These are phyloP conservation scores for Callithrix jacchus DNA, from an alignment of 2,113 vertebrate genomes.

Conservation along the genomic window DNA sequence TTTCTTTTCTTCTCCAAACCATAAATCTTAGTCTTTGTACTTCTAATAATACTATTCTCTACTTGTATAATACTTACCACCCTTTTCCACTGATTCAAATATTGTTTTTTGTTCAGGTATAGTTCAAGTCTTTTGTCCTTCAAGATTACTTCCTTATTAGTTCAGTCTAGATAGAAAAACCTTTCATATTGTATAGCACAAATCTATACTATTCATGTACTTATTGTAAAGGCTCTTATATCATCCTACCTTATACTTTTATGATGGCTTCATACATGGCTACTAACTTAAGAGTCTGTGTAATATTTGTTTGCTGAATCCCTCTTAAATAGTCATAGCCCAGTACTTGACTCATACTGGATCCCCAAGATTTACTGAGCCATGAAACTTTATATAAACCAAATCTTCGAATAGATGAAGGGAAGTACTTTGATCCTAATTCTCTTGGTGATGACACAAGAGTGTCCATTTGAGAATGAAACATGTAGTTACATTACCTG, in stretches of 20 bases:
- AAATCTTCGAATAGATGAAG: neutral
- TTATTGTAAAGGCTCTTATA: neutral
- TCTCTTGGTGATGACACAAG: neutral
- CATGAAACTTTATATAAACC: conserved; percentile 1
- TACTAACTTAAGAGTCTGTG: neutral
- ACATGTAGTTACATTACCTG: neutral
- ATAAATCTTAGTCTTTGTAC: neutral
- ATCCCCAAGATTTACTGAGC: neutral
- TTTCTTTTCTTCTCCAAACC: neutral
- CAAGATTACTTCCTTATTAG: neutral
- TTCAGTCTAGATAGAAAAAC: neutral
- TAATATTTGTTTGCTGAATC: conserved; percentile 28
- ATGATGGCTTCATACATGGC: neutral
- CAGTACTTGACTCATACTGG: neutral
- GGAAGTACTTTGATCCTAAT: conserved; percentile 17
- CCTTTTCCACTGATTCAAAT: neutral
- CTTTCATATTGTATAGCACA: neutral
- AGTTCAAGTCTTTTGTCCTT: neutral
- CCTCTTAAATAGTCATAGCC: conserved; percentile 6
- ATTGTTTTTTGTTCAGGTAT: neutral
- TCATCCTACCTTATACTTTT: neutral
- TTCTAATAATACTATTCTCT: neutral
- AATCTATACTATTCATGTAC: neutral
- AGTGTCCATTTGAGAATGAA: neutral
- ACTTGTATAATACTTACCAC: neutral